Evolutionary conservation across 2,113 vertebrate genomes (phyloP).

Genomic region (Thinocorus orbignyianus): DNA sequence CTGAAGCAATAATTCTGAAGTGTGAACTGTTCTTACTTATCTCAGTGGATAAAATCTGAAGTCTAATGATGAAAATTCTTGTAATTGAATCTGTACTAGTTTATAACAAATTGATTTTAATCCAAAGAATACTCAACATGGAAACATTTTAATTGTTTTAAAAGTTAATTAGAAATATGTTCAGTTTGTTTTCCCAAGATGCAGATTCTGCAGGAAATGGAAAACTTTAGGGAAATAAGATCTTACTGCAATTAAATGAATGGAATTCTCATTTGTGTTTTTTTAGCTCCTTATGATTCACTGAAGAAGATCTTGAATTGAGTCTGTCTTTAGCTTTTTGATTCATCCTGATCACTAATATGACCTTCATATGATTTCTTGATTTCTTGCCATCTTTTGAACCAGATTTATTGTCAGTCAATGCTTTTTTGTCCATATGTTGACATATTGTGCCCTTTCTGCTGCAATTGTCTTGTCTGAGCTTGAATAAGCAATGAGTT

Average conservation of each 20-base stretch:
- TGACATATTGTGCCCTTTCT: not conserved
- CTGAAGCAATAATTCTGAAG: constrained; percentile 14
- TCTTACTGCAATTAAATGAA: not conserved
- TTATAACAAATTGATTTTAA: constrained; percentile 2
- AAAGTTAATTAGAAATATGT: not conserved
- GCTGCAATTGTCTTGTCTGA: not conserved
- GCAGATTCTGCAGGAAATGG: not conserved
- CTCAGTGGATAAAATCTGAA: constrained; percentile 21
- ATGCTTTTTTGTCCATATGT: not conserved
- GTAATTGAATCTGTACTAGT: not conserved
- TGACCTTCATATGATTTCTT: not conserved
- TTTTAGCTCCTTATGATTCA: not conserved
- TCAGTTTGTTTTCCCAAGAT: not conserved
- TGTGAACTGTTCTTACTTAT: not conserved
- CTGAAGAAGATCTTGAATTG: not conserved
- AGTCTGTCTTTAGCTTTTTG: not conserved
- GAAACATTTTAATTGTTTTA: not conserved
- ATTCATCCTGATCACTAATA: not conserved
- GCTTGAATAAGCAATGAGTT: not conserved
- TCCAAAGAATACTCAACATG: not conserved
- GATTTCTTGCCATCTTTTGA: not conserved
- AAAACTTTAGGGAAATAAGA: not conserved
- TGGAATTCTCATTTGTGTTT: not conserved
- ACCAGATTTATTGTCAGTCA: not conserved
- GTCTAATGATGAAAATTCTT: constrained; percentile 15